A percentile compares a stretch with the other conserved stretches of the same genome.
phyloP scores from a whole-genome alignment of 2,113 vertebrate species.

The Orthonyx spaldingii region DNA sequence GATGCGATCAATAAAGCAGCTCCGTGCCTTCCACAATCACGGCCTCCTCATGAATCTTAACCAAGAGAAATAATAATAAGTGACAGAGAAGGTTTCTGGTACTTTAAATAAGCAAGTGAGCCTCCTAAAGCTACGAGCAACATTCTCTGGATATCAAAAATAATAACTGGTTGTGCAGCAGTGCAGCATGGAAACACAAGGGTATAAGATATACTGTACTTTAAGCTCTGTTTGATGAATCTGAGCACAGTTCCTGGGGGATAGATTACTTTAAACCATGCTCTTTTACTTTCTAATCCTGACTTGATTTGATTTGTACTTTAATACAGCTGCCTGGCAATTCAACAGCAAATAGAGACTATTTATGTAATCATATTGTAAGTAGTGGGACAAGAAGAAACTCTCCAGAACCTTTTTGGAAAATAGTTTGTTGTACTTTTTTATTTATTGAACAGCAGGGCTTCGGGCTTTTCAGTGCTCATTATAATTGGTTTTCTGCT shows the following conservation, averaged over 20 bases:
- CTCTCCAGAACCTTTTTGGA: slow-evolving; percentile 81
- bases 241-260: slow-evolving; percentile 86
- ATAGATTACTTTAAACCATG: slow-evolving; percentile 89
- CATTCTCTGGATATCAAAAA: slow-evolving; percentile 81
- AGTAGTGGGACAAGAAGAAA: slow-evolving; percentile 83
- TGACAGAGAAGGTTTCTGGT: slow-evolving; percentile 65
- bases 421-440: slow-evolving; percentile 84
- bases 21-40: slow-evolving; percentile 32
- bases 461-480: slow-evolving; percentile 84
- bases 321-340: slow-evolving; percentile 86
- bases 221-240: slow-evolving; percentile 91
- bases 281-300: slow-evolving; percentile 91
- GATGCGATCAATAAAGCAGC: slow-evolving; percentile 56
- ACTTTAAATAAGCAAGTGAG: slow-evolving; percentile 80
- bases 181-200: slow-evolving; percentile 75
- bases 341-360: slow-evolving; percentile 87
- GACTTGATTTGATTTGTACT: slow-evolving; percentile 90
- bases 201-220: slow-evolving; percentile 84
- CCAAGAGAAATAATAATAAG: slow-evolving; percentile 77
- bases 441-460: slow-evolving; percentile 85
- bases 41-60: slow-evolving; percentile 71
- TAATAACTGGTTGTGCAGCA: slow-evolving; percentile 81
- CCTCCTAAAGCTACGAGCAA: slow-evolving; percentile 78
- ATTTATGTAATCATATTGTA: slow-evolving; percentile 88
- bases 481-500: slow-evolving; percentile 92